Evolutionary conservation across 2,797 vertebrate species (phyloP), one percentile per base, ranked within the genome.

Genomic region (Eutrigla gurnardus): DNA sequence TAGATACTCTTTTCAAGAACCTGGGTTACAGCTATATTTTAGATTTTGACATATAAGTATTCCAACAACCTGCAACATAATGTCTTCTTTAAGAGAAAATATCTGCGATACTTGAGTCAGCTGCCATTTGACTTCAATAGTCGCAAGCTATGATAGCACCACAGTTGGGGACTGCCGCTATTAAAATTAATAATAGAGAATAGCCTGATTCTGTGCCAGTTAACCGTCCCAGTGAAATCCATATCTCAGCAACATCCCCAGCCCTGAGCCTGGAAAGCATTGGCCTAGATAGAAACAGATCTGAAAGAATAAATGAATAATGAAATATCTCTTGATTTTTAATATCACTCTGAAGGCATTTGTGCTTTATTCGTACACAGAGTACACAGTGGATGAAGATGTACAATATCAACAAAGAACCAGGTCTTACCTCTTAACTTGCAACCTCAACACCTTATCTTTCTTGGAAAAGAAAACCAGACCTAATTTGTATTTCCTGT

Each of bases 291-390:
- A 90, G 73, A 79, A 86, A 83, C 68, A 82, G 73, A 90, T 92
- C 90, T 90, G 88, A 93, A 89, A 88, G 92, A 93, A 92, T 93
- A 86, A 78, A 92, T 93, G 84, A 92, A 93, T 93, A 91, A 90
- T 86, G 78, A 86, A 92, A 87, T 66, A 73, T 85, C 75, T 75
- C 64, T 68, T 77, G 68, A 72, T 90, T 86, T 78, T 79, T 80
- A 81, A 84, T 88, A 85, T 68, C 18, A 45, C 63, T 89, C 72
- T 59, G 54, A 85, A 84, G 71, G 63, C 66, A 81, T 89, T 87
- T 84, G 79, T 83, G 73, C 78, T 81, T 90, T 74, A 88, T 83
- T 80, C 60, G 75, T 76, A 55, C 65, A 77, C 47, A 49, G 32
- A 43, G 46, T 45, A 53, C 65, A 75, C 50, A 61, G 49, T 61